Evolutionary conservation across 2,797 vertebrate species (phyloP).

Genomic region (Pantherophis vulpinus): DNA sequence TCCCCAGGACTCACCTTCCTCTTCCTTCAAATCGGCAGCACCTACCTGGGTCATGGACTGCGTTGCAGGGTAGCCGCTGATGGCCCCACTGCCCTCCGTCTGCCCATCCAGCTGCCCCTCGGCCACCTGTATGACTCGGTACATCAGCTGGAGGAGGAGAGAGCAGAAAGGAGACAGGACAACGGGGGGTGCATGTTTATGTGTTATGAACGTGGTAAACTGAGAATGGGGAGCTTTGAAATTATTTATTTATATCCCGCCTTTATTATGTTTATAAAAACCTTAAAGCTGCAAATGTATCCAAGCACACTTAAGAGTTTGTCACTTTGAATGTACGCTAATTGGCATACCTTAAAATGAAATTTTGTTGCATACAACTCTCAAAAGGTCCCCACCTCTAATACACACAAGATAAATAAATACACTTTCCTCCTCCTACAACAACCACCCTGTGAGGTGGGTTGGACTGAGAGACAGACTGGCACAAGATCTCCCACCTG

Average conservation of each 20-base stretch:
- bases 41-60: slow-evolving; percentile 81
- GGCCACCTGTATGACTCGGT: slow-evolving; percentile 91
- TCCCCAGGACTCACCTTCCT: neutral
- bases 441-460: neutral
- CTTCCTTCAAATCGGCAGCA: neutral
- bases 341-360: too few relatives aligned
- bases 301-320: neutral
- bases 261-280: neutral
- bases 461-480: neutral
- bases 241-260: neutral
- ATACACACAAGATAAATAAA: too few relatives aligned
- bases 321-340: too few relatives aligned
- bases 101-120: slow-evolving; percentile 91
- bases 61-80: slow-evolving; percentile 87
- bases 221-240: neutral
- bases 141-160: slow-evolving; percentile 81
- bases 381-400: too few relatives aligned
- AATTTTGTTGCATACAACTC: too few relatives aligned
- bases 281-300: neutral
- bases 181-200: neutral
- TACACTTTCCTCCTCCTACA: neutral
- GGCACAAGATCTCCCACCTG: neutral
- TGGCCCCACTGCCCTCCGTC: slow-evolving; percentile 83
- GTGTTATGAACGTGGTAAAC: neutral
- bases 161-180: too few relatives aligned